These are phyloP conservation scores for Oligia latruncula DNA, from an alignment of 2,888 invertebrate genomes.

Conservation along the genomic window DNA sequence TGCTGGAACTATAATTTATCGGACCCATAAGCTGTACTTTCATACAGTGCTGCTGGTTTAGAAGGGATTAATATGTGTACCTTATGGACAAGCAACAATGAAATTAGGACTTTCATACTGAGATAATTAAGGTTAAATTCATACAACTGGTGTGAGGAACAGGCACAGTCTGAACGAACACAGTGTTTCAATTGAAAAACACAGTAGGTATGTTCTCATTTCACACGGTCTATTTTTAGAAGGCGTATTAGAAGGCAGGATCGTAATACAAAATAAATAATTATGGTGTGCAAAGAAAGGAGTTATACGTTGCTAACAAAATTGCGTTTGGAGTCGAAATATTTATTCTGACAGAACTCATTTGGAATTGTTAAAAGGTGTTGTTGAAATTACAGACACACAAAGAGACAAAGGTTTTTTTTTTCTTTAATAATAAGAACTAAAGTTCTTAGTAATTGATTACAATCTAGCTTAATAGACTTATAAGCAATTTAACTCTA, in stretches of 20 bases:
- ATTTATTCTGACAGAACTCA: conserved; percentile 9
- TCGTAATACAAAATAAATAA: conserved; percentile 20
- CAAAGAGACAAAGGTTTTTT: not conserved
- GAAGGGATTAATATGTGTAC: no score
- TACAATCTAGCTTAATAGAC: no score
- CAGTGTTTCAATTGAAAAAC: conserved; percentile 6
- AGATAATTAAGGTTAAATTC: not conserved
- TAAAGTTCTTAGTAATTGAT: no score
- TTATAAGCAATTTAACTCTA: no score
- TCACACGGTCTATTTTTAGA: conserved; percentile 32
- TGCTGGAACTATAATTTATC: no score
- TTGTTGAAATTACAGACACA: not conserved
- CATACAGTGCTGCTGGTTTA: no score
- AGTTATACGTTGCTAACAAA: conserved; percentile 14
- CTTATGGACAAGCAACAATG: not conserved
- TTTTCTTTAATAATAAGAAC: no score
- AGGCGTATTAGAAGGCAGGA: not conserved
- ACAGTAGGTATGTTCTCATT: not conserved
- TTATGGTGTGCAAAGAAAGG: not conserved
- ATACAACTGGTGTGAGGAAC: no score
- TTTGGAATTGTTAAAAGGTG: not conserved
- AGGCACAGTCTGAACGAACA: not conserved
- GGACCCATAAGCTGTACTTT: no score
- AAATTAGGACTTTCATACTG: not conserved
- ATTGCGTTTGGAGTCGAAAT: conserved; percentile 4